Conservation (phyloP, 2,113 vertebrate species). For the Dipodomys ordii region DNA sequence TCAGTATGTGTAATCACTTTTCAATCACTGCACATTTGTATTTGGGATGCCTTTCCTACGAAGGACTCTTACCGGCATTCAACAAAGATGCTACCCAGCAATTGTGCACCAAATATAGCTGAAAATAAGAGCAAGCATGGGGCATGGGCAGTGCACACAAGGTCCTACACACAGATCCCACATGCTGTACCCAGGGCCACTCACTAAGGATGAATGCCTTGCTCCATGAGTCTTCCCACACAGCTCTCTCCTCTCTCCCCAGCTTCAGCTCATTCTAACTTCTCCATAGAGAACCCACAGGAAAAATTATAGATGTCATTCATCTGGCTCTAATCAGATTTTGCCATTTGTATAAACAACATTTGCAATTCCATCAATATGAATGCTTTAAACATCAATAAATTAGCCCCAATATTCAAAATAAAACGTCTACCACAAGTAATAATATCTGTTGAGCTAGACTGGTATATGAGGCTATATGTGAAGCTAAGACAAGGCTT, state of each 20-base stretch:
- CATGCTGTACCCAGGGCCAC: rapidly evolving
- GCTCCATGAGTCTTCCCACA: not conserved
- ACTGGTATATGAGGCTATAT: not conserved
- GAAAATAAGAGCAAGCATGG: rapidly evolving
- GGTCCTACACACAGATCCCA: not conserved
- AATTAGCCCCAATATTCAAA: not conserved
- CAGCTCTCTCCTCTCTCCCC: not conserved
- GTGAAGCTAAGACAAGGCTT: not conserved
- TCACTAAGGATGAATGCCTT: rapidly evolving
- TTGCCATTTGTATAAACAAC: not conserved
- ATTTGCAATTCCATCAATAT: not conserved
- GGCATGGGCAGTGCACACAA: too few relatives aligned
- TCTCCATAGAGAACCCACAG: not conserved
- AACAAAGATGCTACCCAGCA: not conserved
- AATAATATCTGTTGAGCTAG: not conserved
- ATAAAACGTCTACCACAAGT: not conserved
- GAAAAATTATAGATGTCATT: not conserved
- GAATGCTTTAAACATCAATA: not conserved
- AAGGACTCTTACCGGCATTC: not conserved
- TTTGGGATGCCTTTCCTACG: not conserved
- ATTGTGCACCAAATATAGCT: not conserved
- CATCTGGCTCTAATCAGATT: not conserved
- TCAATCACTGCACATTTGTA: not conserved
- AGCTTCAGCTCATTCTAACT: not conserved
- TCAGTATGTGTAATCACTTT: not conserved